Percentiles rank a stretch among this genome's conserved stretches.
These are phyloP conservation scores for Actenoides lindsayi DNA, from an alignment of 2,113 vertebrate species.

Conservation along the genomic window DNA sequence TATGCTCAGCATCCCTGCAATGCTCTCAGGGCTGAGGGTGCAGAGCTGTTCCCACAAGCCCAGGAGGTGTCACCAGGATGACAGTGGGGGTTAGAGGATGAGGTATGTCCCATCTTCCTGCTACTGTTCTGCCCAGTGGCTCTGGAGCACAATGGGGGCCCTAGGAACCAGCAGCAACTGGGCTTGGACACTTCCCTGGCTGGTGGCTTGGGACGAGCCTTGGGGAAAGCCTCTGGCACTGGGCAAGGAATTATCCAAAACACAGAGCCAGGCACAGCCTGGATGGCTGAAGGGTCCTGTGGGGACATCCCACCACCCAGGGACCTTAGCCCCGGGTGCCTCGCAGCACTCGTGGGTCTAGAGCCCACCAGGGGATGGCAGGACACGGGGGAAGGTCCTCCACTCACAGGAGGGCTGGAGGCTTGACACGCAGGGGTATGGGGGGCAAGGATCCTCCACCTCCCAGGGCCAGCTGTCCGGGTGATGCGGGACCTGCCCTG, in stretches of 20 bases:
- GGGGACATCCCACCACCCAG: not conserved
- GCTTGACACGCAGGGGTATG: not conserved
- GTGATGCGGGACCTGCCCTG: accelerated
- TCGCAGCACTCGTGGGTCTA: accelerated
- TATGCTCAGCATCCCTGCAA: not conserved
- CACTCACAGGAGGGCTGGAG: not conserved
- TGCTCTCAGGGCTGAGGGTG: not conserved
- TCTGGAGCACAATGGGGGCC: not conserved
- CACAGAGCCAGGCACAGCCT: not conserved
- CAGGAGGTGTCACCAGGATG: not conserved
- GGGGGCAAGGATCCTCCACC: not conserved
- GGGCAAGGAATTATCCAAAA: not conserved
- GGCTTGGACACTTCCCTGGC: not conserved
- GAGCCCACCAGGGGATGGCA: not conserved
- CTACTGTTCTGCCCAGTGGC: not conserved
- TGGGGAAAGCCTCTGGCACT: not conserved
- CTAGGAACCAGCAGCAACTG: not conserved
- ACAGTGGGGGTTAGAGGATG: accelerated
- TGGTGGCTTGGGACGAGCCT: not conserved
- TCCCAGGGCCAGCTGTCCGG: not conserved
- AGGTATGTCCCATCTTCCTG: not conserved
- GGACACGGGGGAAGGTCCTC: not conserved
- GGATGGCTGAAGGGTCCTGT: not conserved
- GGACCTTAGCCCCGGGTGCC: not conserved
- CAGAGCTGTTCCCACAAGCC: not conserved